A percentile compares a stretch with the other conserved stretches of the same genome.
phyloP scores from a whole-genome alignment of 2,113 vertebrate genomes.

The Aythya baeri region DNA sequence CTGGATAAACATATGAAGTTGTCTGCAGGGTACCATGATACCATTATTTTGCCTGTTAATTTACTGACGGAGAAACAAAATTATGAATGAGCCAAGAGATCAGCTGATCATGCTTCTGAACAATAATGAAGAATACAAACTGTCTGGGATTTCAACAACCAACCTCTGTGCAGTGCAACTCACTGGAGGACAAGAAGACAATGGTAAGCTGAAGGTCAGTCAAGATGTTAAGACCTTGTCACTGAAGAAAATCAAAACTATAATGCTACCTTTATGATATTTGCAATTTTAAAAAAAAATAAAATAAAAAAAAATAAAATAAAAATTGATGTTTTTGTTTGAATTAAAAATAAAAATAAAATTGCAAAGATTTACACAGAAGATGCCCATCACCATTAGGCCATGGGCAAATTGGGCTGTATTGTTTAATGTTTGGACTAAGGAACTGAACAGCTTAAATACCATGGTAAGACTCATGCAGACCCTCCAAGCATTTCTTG shows the following conservation, averaged over 20 bases:
- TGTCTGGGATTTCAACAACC: neutral
- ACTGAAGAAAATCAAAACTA: neutral
- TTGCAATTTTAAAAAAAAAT: neutral
- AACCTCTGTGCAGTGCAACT: neutral
- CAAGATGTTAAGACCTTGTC: neutral
- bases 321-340: too few species aligned
- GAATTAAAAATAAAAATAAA: neutral
- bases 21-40: neutral
- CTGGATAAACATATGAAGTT: neutral
- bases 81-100: neutral
- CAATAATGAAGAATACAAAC: neutral
- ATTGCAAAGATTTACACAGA: neutral
- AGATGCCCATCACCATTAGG: neutral
- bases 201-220: neutral
- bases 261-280: neutral
- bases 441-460: neutral
- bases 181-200: neutral
- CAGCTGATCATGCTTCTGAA: neutral
- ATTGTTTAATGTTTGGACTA: accelerated
- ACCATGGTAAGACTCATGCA: neutral
- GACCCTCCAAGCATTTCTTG: neutral
- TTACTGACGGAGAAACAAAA: neutral
- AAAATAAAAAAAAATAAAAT: neutral
- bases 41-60: neutral
- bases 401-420: neutral